phyloP scores from a whole-genome alignment of 2,113 vertebrate species.

The Nerophis lumbriciformis region DNA sequence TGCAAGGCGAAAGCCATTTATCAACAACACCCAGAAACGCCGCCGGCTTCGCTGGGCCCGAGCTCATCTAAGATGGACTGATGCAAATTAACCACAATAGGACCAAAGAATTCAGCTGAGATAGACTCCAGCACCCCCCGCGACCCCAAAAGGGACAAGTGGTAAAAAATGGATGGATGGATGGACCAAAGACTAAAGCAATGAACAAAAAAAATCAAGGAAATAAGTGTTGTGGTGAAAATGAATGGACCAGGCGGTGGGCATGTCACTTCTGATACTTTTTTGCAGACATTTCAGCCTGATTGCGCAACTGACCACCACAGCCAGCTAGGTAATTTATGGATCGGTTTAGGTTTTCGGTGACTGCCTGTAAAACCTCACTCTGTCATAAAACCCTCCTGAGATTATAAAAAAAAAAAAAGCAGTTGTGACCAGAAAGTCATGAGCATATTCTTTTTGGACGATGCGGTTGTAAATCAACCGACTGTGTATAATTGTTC shows the following conservation, averaged over 20 bases:
- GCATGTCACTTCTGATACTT: slow-evolving; percentile 22
- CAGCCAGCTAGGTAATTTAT: slow-evolving; percentile 32
- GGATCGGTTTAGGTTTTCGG: slow-evolving; percentile 32
- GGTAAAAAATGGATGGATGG: no score
- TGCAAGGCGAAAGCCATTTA: no score
- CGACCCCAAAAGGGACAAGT: no score
- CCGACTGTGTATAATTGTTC: neutral
- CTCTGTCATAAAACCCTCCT: slow-evolving; percentile 14
- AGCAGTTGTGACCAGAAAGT: slow-evolving; percentile 25
- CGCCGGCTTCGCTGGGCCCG: no score
- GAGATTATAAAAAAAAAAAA: neutral
- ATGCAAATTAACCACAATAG: slow-evolving; percentile 14
- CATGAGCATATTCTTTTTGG: slow-evolving; percentile 18
- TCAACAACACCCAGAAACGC: no score
- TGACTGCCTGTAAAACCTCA: slow-evolving; percentile 12
- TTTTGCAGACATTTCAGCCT: slow-evolving; percentile 19
- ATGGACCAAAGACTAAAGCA: neutral
- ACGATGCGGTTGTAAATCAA: slow-evolving; percentile 6
- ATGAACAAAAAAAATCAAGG: slow-evolving; percentile 9
- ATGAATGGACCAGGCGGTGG: slow-evolving; percentile 11
- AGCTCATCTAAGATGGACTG: no score
- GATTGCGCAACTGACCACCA: slow-evolving; percentile 19
- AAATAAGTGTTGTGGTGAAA: slow-evolving; percentile 29
- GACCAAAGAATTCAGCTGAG: neutral
- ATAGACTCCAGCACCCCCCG: no score